phyloP scores from a whole-genome alignment of 2,113 vertebrate species.

The Ammodytes marinus region DNA sequence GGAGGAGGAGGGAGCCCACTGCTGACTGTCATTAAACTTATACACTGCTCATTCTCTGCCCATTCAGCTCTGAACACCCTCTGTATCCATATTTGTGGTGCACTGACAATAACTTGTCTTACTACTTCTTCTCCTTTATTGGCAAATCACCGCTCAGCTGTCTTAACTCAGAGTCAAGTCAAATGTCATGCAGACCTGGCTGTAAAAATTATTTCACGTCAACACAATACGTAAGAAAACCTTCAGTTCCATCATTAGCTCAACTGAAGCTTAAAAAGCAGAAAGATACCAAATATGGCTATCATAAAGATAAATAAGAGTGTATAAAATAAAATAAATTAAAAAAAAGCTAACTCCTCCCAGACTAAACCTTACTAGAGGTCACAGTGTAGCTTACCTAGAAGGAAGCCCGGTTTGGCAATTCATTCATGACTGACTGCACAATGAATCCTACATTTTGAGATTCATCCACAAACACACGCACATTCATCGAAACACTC shows the following conservation, averaged over 20 bases:
- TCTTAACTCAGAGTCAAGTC: too few relatives aligned
- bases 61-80: not conserved
- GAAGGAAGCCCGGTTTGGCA: not conserved
- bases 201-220: too few relatives aligned
- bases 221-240: too few relatives aligned
- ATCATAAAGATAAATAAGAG: not conserved
- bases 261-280: not conserved
- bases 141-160: too few relatives aligned
- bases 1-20: constrained; percentile 1
- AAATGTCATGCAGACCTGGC: too few relatives aligned
- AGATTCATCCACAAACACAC: not conserved
- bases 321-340: not conserved
- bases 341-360: not conserved
- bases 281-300: not conserved
- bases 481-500: constrained; percentile 3
- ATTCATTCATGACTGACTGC: not conserved
- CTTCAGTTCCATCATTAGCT: not conserved
- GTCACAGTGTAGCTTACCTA: not conserved
- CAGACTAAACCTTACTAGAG: not conserved
- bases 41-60: constrained; percentile 15
- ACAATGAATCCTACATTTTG: not conserved
- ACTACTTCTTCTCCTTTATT: too few relatives aligned
- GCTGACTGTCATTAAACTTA: constrained; percentile 22
- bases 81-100: not conserved
- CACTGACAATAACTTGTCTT: not conserved